phyloP scores from a whole-genome alignment of 2,888 invertebrate species.

The Amitus sp. region DNA sequence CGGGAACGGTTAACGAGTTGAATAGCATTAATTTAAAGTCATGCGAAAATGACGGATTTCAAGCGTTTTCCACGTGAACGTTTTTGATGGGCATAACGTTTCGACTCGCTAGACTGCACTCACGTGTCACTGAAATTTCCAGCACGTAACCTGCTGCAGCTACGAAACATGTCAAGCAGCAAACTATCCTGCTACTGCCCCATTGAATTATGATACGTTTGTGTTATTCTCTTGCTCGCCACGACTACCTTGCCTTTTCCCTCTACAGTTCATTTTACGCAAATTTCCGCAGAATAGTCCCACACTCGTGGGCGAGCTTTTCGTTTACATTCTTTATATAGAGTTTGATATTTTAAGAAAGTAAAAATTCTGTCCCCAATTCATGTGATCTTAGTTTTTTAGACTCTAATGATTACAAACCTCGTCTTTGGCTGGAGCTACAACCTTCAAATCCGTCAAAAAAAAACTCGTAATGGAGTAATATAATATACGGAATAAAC shows the following conservation, averaged over 20 bases:
- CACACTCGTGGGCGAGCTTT: constrained; percentile 12
- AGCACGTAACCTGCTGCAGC: constrained; percentile 14
- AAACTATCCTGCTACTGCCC: constrained; percentile 27
- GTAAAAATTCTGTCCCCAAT: no score
- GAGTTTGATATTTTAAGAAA: constrained; percentile 1
- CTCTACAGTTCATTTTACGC: constrained; percentile 24
- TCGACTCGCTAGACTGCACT: constrained; percentile 33
- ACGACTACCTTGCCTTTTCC: constrained; percentile 7
- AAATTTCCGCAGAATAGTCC: constrained; percentile 26
- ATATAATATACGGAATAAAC: no score
- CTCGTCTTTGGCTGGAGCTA: no score
- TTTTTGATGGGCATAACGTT: not conserved
- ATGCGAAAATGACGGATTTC: no score
- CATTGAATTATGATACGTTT: constrained; percentile 37
- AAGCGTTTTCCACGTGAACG: constrained; percentile 2
- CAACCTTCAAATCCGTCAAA: no score
- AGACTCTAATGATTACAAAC: no score
- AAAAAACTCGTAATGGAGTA: no score
- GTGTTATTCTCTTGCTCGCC: constrained; percentile 25
- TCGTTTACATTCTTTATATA: no score
- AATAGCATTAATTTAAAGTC: no score
- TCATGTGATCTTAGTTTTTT: no score
- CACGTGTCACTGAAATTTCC: constrained; percentile 34
- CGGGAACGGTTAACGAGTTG: no score
- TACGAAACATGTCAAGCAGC: constrained; percentile 33